phyloP scores from a whole-genome alignment of 2,113 vertebrate species.

The Symphodus melops region DNA sequence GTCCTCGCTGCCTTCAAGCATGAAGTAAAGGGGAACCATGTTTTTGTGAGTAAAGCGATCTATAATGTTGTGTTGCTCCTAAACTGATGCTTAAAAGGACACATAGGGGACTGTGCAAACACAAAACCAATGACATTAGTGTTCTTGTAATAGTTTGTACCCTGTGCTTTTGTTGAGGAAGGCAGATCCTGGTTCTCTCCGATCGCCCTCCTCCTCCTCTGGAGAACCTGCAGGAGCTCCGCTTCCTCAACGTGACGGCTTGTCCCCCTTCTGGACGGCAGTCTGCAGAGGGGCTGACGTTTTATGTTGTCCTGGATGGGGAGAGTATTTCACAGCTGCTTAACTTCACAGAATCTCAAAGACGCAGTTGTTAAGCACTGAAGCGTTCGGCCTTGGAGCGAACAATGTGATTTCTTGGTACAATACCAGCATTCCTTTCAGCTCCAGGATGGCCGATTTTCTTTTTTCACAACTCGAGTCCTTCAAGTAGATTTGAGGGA shows the following conservation, averaged over 20 bases:
- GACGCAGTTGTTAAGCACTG: background rate
- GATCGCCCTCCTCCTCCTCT: slow-evolving; percentile 82
- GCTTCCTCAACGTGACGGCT: slow-evolving; percentile 65
- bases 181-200: slow-evolving; percentile 38
- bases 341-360: background rate
- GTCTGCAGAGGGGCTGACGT: slow-evolving; percentile 32
- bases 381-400: background rate
- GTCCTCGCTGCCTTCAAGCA: background rate
- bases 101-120: too few species aligned
- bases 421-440: slow-evolving; percentile 86
- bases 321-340: background rate
- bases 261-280: slow-evolving; percentile 55
- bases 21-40: too few species aligned
- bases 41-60: too few species aligned
- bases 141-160: background rate
- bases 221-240: slow-evolving; percentile 83
- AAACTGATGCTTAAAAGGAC: too few species aligned
- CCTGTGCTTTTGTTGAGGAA: background rate
- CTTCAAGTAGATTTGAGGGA: slow-evolving; percentile 43
- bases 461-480: slow-evolving; percentile 77
- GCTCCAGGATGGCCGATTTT: slow-evolving; percentile 80
- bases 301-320: slow-evolving; percentile 62
- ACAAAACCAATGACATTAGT: too few species aligned
- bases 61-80: too few species aligned
- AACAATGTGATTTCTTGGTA: background rate